phyloP scores from a whole-genome alignment of 2,113 vertebrate species.

The Nesogale talazaci region DNA sequence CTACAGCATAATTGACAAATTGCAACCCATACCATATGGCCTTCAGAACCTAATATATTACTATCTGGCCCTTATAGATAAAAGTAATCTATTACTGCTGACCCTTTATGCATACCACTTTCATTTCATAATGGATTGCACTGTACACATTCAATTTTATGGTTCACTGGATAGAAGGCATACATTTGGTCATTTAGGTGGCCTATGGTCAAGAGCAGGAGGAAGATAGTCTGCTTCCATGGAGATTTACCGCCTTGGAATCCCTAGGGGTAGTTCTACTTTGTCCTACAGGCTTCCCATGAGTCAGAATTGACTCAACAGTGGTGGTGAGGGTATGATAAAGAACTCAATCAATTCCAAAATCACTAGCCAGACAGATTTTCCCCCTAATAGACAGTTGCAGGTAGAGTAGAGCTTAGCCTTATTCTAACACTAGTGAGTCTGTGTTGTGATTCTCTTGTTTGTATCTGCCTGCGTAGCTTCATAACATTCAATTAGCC shows the following conservation, averaged over 20 bases:
- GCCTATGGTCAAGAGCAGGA: constrained; percentile 51
- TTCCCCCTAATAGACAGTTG: constrained; percentile 57
- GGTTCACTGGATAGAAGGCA: constrained; percentile 71
- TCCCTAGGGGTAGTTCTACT: not conserved
- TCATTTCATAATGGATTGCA: constrained; percentile 36
- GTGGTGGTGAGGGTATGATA: constrained; percentile 31
- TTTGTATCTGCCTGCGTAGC: not conserved
- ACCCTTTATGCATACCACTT: constrained; percentile 48
- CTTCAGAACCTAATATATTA: constrained; percentile 55
- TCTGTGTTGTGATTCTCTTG: constrained; percentile 9
- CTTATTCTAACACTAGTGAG: constrained; percentile 9
- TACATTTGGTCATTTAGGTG: constrained; percentile 70
- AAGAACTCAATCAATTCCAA: constrained; percentile 63
- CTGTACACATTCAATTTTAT: constrained; percentile 73
- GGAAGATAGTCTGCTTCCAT: too few relatives aligned
- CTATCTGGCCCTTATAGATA: constrained; percentile 53
- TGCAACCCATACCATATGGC: constrained; percentile 28
- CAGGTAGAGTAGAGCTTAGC: constrained; percentile 22
- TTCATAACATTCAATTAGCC: not conserved
- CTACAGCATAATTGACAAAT: not conserved
- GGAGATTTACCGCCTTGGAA: not conserved
- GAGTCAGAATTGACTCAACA: not conserved
- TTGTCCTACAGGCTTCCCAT: not conserved
- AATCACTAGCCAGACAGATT: constrained; percentile 52
- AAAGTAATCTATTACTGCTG: constrained; percentile 61